phyloP scores from a whole-genome alignment of 2,888 invertebrate genomes.

The Busseola fusca region DNA sequence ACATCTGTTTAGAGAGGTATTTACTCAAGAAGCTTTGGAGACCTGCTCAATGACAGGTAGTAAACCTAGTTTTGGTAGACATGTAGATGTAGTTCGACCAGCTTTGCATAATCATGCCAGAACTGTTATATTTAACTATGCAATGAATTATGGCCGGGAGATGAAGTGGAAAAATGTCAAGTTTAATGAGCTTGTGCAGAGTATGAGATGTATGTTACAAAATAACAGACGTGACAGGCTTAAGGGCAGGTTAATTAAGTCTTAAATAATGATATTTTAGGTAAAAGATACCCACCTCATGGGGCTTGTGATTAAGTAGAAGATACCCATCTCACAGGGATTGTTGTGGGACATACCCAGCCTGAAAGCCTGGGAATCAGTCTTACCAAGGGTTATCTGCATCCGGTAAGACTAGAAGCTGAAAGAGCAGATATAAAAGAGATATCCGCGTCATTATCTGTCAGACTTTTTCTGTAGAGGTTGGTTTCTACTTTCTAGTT shows the following conservation, averaged over 20 bases:
- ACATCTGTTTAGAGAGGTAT: slow-evolving; percentile 1
- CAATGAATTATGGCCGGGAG: background rate
- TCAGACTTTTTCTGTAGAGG: background rate
- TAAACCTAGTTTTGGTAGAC: background rate
- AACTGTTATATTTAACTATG: slow-evolving; percentile 3
- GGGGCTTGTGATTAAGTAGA: too few species aligned
- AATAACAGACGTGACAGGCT: background rate
- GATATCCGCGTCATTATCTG: background rate
- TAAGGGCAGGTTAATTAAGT: background rate
- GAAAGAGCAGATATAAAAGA: background rate
- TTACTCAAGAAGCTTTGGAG: slow-evolving; percentile 13
- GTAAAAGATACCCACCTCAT: background rate
- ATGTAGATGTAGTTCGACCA: background rate
- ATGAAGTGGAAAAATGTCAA: background rate
- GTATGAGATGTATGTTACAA: slow-evolving; percentile 11
- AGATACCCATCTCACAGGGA: too few species aligned
- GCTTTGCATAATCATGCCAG: slow-evolving; percentile 7
- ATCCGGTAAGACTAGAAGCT: background rate
- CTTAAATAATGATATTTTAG: background rate
- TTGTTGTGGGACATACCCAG: too few species aligned
- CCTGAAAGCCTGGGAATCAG: background rate
- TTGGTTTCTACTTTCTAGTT: background rate
- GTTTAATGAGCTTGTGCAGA: background rate
- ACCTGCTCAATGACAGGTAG: slow-evolving; percentile 20
- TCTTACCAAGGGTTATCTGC: background rate